Base-by-base conservation (phyloP, 1,140 invertebrate genomes). In the Nixonia krombeini region DNA sequence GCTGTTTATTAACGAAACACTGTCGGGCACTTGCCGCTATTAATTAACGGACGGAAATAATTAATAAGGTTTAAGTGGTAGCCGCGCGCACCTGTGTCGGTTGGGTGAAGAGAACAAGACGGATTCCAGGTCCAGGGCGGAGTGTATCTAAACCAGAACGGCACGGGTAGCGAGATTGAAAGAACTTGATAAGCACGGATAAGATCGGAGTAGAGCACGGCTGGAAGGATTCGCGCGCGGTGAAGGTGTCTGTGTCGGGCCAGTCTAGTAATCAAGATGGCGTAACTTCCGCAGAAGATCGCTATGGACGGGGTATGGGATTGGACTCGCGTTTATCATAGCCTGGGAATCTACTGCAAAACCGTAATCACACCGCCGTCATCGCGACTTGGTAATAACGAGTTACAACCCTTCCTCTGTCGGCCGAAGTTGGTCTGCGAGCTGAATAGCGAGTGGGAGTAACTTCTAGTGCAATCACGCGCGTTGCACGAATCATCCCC, bases 371-470 rank as follows among this genome's bases (percentile, higher is more conserved):
- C 58, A 50, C 61, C 57, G 56, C 31, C 59, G 45, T 57, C 56
- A 55, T 71, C 53, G 47, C 71, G 64, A 70, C 62, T 75, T 67
- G 70, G 73, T 80, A 82, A 82, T 81, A 82, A 81, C 72, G 75
- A 83, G 77, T 82, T 81, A 73, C 77, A 82, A 74, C 76, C 77
- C 79, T 78, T 72, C 66, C 70, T 62, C 66, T 55, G 65, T 47
- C 46, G 28, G 64, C 18, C 47, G 53, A 66, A 67, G 56, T 51
- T 49, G 55, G 45, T 52, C 53, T 59, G 52, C 49, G 33, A 61
- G 52, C n/a, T 38, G 64, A 47, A 57, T 52, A 47, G 37, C n/a
- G n/a, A n/a, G n/a, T n/a, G n/a, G n/a, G n/a, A n/a, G n/a, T n/a
- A n/a, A n/a, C n/a, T n/a, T n/a, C n/a, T n/a, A n/a, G n/a, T n/a